These are phyloP conservation scores for Matsumyia berberina DNA, from an alignment of 2,888 invertebrate species.

Conservation along the genomic window DNA sequence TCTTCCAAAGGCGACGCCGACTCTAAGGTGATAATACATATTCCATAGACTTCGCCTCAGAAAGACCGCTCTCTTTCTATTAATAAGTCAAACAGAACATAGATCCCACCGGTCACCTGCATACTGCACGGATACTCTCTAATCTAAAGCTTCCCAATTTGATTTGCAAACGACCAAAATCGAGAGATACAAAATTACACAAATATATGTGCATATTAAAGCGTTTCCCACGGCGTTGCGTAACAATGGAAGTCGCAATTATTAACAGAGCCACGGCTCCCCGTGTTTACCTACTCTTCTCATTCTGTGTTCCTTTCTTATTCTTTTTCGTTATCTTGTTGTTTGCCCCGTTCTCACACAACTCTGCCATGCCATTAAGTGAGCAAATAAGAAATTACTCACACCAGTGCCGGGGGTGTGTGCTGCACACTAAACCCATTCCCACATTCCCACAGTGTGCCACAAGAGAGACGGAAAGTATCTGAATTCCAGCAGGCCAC, in stretches of 20 bases:
- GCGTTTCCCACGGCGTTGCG: constrained; percentile 78
- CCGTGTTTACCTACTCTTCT: constrained; percentile 79
- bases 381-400: constrained; percentile 69
- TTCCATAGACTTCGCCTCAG: constrained; percentile 8
- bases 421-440: constrained; percentile 25
- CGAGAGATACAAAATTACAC: constrained; percentile 16
- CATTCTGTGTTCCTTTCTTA: constrained; percentile 58
- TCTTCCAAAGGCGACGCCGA: constrained; percentile 34
- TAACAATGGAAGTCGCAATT: constrained; percentile 80
- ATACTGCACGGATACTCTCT: not conserved
- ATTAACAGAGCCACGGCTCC: constrained; percentile 78
- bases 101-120: constrained; percentile 42
- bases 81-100: constrained; percentile 22
- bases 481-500: constrained; percentile 67
- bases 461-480: constrained; percentile 15
- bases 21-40: constrained; percentile 34
- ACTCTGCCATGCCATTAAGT: constrained; percentile 53
- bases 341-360: constrained; percentile 48
- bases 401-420: constrained; percentile 55
- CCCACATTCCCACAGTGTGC: constrained; percentile 26
- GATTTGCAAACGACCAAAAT: constrained; percentile 49
- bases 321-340: constrained; percentile 51
- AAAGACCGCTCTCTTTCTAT: not conserved
- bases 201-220: constrained; percentile 74
- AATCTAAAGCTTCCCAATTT: constrained; percentile 55